Conservation (phyloP, 2,888 invertebrate species). For the Ectemnius lituratus region DNA sequence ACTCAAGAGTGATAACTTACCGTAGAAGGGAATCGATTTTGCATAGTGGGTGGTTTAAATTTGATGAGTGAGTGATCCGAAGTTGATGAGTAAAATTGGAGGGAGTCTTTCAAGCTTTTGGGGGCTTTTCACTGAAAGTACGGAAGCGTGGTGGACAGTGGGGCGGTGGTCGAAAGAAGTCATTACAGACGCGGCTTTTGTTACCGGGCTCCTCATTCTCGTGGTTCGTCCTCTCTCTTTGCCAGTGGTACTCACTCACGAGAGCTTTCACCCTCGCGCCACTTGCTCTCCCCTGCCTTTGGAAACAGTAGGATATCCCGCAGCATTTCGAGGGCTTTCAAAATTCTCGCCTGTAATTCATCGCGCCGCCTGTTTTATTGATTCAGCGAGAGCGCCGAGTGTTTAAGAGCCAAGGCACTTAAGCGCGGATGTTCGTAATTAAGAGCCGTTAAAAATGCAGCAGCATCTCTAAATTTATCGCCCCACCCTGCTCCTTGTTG, state of each 20-base stretch:
- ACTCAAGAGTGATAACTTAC: too few relatives aligned
- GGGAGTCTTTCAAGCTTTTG: not conserved
- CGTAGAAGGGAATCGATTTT: too few relatives aligned
- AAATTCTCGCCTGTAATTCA: constrained; percentile 32
- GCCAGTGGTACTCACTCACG: not conserved
- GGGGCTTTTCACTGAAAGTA: constrained; percentile 6
- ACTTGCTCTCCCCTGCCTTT: not conserved
- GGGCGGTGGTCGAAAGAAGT: constrained; percentile 34
- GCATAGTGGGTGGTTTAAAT: too few relatives aligned
- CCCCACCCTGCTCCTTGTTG: constrained; percentile 17
- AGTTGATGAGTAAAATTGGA: constrained; percentile 37
- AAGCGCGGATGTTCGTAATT: too few relatives aligned
- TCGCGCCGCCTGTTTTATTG: constrained; percentile 7
- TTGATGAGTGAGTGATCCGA: constrained; percentile 9
- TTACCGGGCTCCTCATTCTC: constrained; percentile 26
- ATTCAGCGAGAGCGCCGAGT: too few relatives aligned
- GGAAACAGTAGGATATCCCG: constrained; percentile 12
- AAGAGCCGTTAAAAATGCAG: too few relatives aligned
- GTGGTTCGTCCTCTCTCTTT: constrained; percentile 24
- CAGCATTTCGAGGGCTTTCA: constrained; percentile 8
- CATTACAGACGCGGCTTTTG: constrained; percentile 45
- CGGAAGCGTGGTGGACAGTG: constrained; percentile 9
- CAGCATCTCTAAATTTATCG: too few relatives aligned
- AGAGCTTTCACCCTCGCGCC: not conserved
- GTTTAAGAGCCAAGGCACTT: too few relatives aligned